Percentiles rank a stretch among this genome's conserved stretches.
Conservation (phyloP, 2,888 invertebrate species). For the Cerceris rybyensis region DNA sequence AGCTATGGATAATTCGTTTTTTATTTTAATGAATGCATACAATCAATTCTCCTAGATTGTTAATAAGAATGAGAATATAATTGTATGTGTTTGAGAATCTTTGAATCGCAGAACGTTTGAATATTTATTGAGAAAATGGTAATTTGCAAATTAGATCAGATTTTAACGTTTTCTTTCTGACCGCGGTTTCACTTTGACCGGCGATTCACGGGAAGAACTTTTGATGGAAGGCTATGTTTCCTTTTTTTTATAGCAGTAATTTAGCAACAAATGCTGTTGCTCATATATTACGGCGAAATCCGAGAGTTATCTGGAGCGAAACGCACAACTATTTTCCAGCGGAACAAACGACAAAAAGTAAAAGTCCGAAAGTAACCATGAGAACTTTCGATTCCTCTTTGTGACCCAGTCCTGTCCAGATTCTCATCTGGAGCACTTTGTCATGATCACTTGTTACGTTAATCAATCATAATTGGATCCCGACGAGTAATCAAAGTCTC, state of each 20-base stretch:
- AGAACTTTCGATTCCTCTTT: conserved; percentile 52
- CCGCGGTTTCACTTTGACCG: conserved; percentile 65
- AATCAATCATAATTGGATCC: no score
- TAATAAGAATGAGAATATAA: no score
- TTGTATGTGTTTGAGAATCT: neutral
- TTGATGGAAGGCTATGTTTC: neutral
- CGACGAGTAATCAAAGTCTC: no score
- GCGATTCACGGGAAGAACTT: conserved; percentile 31
- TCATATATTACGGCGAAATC: neutral
- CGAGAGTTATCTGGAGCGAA: conserved; percentile 32
- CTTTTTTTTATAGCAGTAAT: neutral
- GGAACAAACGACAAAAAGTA: conserved; percentile 45
- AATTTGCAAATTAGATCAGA: no score
- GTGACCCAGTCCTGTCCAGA: neutral
- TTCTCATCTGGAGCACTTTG: no score
- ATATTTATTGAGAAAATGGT: neutral
- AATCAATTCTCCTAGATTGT: no score
- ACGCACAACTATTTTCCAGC: conserved; percentile 20
- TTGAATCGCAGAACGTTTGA: neutral
- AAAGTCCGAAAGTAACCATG: conserved; percentile 32
- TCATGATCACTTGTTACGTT: no score
- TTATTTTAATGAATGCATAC: no score
- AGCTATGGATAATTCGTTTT: no score
- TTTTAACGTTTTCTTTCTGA: conserved; percentile 60
- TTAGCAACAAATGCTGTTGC: conserved; percentile 15